Evolutionary conservation across 2,888 invertebrate genomes (phyloP).

Genomic region (Schizaphis graminum): DNA sequence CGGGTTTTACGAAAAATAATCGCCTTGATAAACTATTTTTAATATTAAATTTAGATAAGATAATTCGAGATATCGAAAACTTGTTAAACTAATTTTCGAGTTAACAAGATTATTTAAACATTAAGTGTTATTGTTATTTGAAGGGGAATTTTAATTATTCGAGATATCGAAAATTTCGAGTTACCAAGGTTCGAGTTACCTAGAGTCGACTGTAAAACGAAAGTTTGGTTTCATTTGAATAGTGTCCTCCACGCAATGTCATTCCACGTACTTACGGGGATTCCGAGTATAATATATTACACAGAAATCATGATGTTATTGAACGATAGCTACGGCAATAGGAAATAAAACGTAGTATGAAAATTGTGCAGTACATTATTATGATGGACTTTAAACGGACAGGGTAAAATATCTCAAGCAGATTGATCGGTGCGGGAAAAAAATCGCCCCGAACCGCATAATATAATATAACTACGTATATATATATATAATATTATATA

Average conservation of each 20-base stretch:
- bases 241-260: not conserved
- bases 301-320: not conserved
- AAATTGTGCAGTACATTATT: not conserved
- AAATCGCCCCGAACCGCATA: not conserved
- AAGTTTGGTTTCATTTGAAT: not conserved
- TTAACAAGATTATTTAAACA: no score
- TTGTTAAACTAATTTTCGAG: no score
- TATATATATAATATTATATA: not conserved
- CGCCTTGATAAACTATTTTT: no score
- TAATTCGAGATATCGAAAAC: no score
- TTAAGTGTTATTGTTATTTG: no score
- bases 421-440: not conserved
- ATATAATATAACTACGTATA: not conserved
- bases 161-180: no score
- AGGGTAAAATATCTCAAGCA: not conserved
- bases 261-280: not conserved
- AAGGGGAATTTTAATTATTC: no score
- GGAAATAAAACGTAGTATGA: not conserved
- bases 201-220: no score
- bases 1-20: no score
- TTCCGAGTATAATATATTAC: not conserved
- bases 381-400: not conserved
- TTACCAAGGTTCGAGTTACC: no score
- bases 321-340: not conserved
- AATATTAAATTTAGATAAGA: no score